Evolutionary conservation across 1,140 invertebrate genomes (phyloP), one percentile per base, ranked within the genome.

Genomic region (Episyrphus balteatus): DNA sequence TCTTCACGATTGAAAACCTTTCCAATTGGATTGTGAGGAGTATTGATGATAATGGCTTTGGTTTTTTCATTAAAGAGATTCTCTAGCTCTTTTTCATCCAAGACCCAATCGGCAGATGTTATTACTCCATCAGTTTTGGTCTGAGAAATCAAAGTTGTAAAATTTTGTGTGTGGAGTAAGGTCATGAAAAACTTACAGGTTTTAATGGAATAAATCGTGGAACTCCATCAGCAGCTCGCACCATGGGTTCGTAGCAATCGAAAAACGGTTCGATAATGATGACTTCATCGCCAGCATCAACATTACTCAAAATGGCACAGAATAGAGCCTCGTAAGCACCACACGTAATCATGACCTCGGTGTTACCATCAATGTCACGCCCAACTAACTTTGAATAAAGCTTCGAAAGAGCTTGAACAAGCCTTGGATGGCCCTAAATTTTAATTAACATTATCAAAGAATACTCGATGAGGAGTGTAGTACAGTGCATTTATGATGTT

Each of bases 191-290:
- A 13, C 71, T 78, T 74, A 88, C 85, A 40, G 86, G 82, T 71
- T 84, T 79, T 2, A 99, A 72, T 9, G 93, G 81, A 50, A 98
- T 87, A 66, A 88, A 98, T 44, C 82, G 83, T 1, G 92, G 83
- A 17, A 80, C 75, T 11, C 92, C 96, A 1, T 91, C 92, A 30
- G 90, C 89, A 55, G 82, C 79, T 56, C 74, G 77, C 1, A 98
- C 84, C 86, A 98, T 95, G 2, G 93, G 92, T 50, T 88, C 87
- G 66, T 99, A 99, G 62, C 93, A 98, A 67, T 99, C 96, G 68
- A 95, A 99, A 69, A 88, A 98, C 9, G 96, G 96, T 68, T 99
- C 96, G 51, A 99, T 93, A 26, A 99, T 92, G 51, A 98, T 94
- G 50, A 93, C 92, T 69, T 98, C 92, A 72, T 87, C 84, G 2